A percentile compares a stretch with the other conserved stretches of the same genome.
phyloP scores from a whole-genome alignment of 2,797 vertebrate species.

The Ispidina picta region DNA sequence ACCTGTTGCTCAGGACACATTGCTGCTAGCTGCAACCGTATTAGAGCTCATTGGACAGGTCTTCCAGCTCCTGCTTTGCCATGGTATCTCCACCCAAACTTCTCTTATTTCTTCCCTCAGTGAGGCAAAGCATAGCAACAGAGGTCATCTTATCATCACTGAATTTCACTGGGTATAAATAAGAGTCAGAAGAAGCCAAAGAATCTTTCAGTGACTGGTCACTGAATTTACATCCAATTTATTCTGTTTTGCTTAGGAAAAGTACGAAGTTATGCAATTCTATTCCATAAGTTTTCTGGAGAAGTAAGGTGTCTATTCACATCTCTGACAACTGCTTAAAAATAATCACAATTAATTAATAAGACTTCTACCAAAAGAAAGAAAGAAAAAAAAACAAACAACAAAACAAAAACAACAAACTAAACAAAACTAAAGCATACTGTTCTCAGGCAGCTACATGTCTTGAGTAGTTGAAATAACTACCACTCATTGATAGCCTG shows the following conservation, averaged over 20 bases:
- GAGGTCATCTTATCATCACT: neutral
- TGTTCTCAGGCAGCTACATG: constrained; percentile 47
- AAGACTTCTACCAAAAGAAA: constrained; percentile 42
- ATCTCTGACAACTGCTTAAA: constrained; percentile 50
- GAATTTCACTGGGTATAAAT: neutral
- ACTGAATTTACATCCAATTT: neutral
- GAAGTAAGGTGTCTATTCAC: neutral
- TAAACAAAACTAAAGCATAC: constrained; percentile 46
- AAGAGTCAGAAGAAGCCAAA: neutral
- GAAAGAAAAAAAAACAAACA: neutral
- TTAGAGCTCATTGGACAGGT: neutral
- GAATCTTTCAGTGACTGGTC: neutral
- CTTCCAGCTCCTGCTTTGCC: neutral
- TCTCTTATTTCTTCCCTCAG: neutral
- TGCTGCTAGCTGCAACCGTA: neutral
- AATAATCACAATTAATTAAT: constrained; percentile 58
- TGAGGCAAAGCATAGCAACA: neutral
- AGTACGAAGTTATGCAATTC: constrained; percentile 54
- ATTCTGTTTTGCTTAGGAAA: constrained; percentile 39
- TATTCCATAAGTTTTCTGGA: constrained; percentile 9
- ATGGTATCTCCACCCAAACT: neutral
- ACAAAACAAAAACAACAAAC: neutral
- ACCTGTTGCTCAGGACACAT: neutral
- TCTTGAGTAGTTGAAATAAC: constrained; percentile 58
- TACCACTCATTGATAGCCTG: constrained; percentile 59